Conservation (phyloP, 2,888 invertebrate genomes). For the Oasisia sp. region DNA sequence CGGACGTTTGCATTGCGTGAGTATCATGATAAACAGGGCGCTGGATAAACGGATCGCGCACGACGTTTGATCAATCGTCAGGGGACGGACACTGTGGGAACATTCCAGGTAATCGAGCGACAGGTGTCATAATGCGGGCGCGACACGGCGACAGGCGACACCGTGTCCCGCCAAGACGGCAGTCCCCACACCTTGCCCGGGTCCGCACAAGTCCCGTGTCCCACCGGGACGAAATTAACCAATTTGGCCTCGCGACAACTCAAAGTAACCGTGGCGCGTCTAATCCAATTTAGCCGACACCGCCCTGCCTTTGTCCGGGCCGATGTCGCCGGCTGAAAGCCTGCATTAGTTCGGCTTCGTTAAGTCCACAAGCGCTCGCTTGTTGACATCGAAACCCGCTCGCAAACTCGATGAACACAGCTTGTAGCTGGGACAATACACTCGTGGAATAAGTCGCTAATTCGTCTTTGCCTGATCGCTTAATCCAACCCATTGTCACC, state of each 20-base stretch:
- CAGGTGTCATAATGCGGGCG: neutral
- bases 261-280: neutral
- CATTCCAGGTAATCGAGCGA: neutral
- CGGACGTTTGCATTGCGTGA: neutral
- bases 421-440: neutral
- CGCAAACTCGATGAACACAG: neutral
- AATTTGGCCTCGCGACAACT: neutral
- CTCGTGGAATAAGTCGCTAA: neutral
- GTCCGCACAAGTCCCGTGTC: neutral
- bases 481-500: neutral
- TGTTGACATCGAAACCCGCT: neutral
- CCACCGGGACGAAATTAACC: neutral
- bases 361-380: conserved; percentile 12
- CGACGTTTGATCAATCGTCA: neutral
- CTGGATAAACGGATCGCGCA: conserved; percentile 4
- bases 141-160: neutral
- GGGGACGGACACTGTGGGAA: neutral
- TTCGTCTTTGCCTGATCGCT: neutral
- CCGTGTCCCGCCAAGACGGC: neutral
- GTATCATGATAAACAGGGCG: neutral
- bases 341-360: neutral
- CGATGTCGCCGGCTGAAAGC: neutral
- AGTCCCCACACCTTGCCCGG: neutral
- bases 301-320: neutral
- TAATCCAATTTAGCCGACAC: neutral